Conservation (phyloP, 1,140 invertebrate genomes). For the Drosophila serrata region DNA sequence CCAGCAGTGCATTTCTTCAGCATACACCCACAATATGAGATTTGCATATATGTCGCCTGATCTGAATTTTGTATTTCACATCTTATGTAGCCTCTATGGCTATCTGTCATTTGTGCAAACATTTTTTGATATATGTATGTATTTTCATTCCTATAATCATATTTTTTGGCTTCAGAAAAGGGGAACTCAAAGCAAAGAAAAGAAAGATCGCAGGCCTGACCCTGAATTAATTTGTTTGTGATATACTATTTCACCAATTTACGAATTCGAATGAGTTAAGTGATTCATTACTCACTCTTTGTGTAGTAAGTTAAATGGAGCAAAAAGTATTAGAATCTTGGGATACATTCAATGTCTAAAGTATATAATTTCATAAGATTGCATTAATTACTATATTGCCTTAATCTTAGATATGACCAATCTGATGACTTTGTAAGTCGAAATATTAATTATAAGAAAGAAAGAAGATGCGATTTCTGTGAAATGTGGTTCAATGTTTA, state of each 20-base stretch:
- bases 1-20: not conserved
- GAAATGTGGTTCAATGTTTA: not conserved
- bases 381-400: too few species aligned
- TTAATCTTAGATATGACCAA: not conserved
- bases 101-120: constrained; percentile 23
- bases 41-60: constrained; percentile 46
- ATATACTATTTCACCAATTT: not conserved
- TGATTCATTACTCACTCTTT: not conserved
- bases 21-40: constrained; percentile 35
- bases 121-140: constrained; percentile 15
- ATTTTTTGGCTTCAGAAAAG: not conserved
- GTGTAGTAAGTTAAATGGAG: not conserved
- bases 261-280: not conserved
- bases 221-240: not conserved
- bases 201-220: not conserved
- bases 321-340: not conserved
- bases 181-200: not conserved
- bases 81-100: not conserved
- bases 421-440: not conserved
- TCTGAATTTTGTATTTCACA: constrained; percentile 18
- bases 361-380: not conserved
- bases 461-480: not conserved
- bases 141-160: constrained; percentile 11
- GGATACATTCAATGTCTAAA: not conserved
- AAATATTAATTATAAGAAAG: not conserved